Percentiles rank a stretch among this genome's conserved stretches.
Conservation (phyloP, 1,140 invertebrate genomes). For the Contarinia nasturtii region DNA sequence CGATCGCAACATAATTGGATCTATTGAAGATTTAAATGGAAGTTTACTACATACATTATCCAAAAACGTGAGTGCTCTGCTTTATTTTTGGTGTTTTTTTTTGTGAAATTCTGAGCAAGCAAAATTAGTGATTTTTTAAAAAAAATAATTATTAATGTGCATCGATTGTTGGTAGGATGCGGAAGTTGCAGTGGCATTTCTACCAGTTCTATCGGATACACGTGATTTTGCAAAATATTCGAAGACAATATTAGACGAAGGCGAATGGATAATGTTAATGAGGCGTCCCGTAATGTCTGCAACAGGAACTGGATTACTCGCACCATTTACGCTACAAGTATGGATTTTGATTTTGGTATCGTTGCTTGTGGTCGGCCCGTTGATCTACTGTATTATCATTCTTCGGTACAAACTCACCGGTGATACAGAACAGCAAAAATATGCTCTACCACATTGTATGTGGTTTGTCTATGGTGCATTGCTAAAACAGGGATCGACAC, state of each 20-base stretch:
- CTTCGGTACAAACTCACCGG: conserved; percentile 35
- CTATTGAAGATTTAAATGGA: conserved; percentile 28
- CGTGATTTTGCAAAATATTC: conserved; percentile 38
- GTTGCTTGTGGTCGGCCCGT: conserved; percentile 50
- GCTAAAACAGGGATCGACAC: conserved; percentile 67
- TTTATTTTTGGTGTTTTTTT: neutral
- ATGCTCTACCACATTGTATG: conserved; percentile 43
- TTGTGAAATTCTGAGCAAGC: neutral
- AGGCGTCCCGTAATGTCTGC: conserved; percentile 58
- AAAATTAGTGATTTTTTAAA: neutral
- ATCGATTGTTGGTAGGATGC: conserved; percentile 33
- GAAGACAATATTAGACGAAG: conserved; percentile 39
- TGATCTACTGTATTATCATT: conserved; percentile 52
- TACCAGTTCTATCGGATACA: conserved; percentile 44
- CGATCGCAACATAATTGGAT: conserved; percentile 26
- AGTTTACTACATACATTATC: conserved; percentile 35
- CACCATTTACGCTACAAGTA: conserved; percentile 55
- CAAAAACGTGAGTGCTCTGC: conserved; percentile 29
- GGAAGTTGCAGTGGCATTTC: conserved; percentile 55
- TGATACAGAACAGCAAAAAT: conserved; percentile 30
- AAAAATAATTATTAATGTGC: neutral
- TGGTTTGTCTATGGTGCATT: conserved; percentile 79
- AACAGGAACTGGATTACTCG: conserved; percentile 60
- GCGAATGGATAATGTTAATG: conserved; percentile 56
- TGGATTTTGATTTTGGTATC: conserved; percentile 59